Evolutionary conservation across 2,113 vertebrate species (phyloP).

Genomic region (Brachyhypopomus gauderio): DNA sequence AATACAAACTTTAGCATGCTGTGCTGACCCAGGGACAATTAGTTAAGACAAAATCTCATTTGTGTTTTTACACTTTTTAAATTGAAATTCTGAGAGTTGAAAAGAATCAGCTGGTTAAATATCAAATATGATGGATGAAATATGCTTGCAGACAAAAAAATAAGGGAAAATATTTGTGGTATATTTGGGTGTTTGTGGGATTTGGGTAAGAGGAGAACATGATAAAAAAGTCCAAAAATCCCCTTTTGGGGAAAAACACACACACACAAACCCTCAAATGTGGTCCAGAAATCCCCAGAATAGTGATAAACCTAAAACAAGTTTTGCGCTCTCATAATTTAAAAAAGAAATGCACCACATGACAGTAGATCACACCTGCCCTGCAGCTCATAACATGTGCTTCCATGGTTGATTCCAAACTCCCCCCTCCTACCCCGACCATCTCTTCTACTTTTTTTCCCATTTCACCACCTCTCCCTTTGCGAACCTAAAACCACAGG

Average conservation of each 20-base stretch:
- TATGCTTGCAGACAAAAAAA: not conserved
- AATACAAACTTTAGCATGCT: slow-evolving; percentile 16
- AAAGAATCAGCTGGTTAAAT: not conserved
- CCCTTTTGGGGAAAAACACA: slow-evolving; percentile 55
- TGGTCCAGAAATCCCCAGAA: slow-evolving; percentile 35
- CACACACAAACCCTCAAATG: slow-evolving; percentile 52
- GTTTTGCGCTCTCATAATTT: not conserved
- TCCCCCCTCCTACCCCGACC: no score
- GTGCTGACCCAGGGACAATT: not conserved
- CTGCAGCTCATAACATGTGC: not conserved
- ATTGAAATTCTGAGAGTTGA: not conserved
- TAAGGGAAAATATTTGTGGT: not conserved
- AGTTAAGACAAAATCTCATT: slow-evolving; percentile 21
- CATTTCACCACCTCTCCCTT: slow-evolving; percentile 39
- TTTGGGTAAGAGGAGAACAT: slow-evolving; percentile 65
- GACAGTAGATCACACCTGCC: slow-evolving; percentile 18
- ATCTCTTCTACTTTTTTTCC: slow-evolving; percentile 11
- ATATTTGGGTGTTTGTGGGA: slow-evolving; percentile 57
- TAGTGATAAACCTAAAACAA: slow-evolving; percentile 23
- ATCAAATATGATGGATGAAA: not conserved
- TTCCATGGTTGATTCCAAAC: not conserved
- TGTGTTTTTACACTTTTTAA: slow-evolving; percentile 11
- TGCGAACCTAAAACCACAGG: slow-evolving; percentile 58
- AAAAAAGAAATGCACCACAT: slow-evolving; percentile 17
- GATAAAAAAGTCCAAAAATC: slow-evolving; percentile 56